Conservation (phyloP, 2,888 invertebrate species). For the Morpho achilles region DNA sequence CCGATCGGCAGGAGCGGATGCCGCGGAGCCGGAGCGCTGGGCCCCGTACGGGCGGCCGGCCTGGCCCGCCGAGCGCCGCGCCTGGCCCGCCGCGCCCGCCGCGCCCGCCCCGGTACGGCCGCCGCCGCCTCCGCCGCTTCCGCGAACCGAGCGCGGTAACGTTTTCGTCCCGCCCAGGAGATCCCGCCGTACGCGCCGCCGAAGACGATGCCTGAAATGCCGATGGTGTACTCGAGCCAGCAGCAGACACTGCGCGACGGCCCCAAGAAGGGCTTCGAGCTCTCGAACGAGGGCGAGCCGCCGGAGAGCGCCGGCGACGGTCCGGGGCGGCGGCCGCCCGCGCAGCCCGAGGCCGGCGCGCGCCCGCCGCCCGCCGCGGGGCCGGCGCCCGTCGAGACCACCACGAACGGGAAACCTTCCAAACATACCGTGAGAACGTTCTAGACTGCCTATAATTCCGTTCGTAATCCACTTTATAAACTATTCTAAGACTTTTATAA, state of each 20-base stretch:
- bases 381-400: slow-evolving; percentile 23
- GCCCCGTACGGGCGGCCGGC: slow-evolving; percentile 37
- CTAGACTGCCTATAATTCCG: not conserved
- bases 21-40: slow-evolving; percentile 36
- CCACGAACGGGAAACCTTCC: slow-evolving; percentile 33
- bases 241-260: slow-evolving; percentile 57
- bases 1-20: slow-evolving; percentile 22
- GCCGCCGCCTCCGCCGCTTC: slow-evolving; percentile 1
- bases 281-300: slow-evolving; percentile 27
- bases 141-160: slow-evolving; percentile 11
- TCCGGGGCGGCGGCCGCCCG: slow-evolving; percentile 13
- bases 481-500: too few relatives aligned
- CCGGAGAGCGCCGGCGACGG: slow-evolving; percentile 23
- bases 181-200: slow-evolving; percentile 47
- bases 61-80: slow-evolving; percentile 55
- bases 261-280: slow-evolving; percentile 60
- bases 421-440: slow-evolving; percentile 27
- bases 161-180: slow-evolving; percentile 34
- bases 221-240: slow-evolving; percentile 48
- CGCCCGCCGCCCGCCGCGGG: slow-evolving; percentile 27
- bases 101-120: slow-evolving; percentile 28
- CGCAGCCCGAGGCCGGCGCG: slow-evolving; percentile 26
- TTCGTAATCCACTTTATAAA: not conserved
- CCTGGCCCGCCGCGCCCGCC: slow-evolving; percentile 59
- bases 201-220: slow-evolving; percentile 63